Base-by-base conservation (phyloP, 2,888 invertebrate species). In the Acronicta psi region DNA sequence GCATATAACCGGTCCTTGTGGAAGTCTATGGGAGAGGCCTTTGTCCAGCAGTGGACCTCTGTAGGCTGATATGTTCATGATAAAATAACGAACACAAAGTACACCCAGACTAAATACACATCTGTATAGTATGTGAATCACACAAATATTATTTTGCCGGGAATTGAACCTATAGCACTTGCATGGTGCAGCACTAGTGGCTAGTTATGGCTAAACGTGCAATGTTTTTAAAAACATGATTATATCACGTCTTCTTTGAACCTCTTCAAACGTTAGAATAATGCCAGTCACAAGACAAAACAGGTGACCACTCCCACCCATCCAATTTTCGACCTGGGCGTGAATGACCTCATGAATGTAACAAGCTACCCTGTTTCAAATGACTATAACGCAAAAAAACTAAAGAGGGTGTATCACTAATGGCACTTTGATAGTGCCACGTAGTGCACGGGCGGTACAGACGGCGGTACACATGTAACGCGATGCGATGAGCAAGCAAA, bases 391-490 rank as follows among this genome's bases (percentile, higher is more conserved):
- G 54, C n/a, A 62, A 69, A 75, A 83, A 82, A 77, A 77, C 63
- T 58, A 71, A 49, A 54, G 71, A 80, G 86, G 86, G 83, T 80
- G 82, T 79, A 77, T 36, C 79, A 75, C 80, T 88, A 87, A 87
- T 81, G 85, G 80, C 71, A 66, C 72, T 87, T 85, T 86, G 87
- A 87, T 88, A 82, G 81, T 76, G 83, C 63, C 55, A 44, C 60
- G 62, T 56, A 78, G 66, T 72, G 76, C 74, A 65, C 64, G 76
- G 74, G 74, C 72, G 71, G 66, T 69, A 68, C 72, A 65, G 68
- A 70, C 73, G 69, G 68, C 67, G 62, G 41, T 55, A 77, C 78
- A 76, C 69, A 72, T 66, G 79, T 86, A 84, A 86, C 83, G 79
- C 79, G 80, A 83, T 82, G 79, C 82, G 77, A 77, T 82, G 83